phyloP scores from a whole-genome alignment of 2,888 invertebrate genomes.

The Girardia tigrina region DNA sequence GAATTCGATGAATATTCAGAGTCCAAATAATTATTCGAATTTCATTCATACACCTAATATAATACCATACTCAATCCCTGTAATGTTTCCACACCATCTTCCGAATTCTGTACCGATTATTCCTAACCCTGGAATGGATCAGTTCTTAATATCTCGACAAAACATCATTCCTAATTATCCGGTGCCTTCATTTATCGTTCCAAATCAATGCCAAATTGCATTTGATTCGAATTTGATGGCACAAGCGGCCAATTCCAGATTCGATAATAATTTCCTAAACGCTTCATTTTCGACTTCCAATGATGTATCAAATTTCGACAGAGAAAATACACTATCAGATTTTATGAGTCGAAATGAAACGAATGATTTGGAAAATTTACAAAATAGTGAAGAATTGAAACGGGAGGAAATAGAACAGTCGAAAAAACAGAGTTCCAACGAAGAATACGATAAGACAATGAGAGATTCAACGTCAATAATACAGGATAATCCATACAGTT shows the following conservation, averaged over 20 bases:
- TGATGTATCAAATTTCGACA: not conserved
- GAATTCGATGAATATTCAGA: conserved; percentile 6
- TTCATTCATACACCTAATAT: not conserved
- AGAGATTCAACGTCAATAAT: not conserved
- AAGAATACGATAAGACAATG: not conserved
- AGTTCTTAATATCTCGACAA: not conserved
- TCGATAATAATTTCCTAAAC: conserved; percentile 5
- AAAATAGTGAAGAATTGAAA: conserved; percentile 10
- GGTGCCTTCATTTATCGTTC: not conserved
- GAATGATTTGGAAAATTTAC: not conserved
- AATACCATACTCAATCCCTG: not conserved
- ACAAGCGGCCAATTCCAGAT: not conserved
- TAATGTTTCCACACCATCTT: conserved; percentile 4
- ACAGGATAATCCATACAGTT: not conserved
- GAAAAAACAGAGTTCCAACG: not conserved
- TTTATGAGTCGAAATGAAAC: not conserved
- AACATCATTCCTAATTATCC: not conserved
- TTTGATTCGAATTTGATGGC: not conserved
- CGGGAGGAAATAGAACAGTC: not conserved
- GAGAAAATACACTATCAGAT: not conserved
- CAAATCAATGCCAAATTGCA: not conserved
- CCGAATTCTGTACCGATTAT: not conserved
- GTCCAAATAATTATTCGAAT: not conserved
- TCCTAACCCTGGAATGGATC: not conserved
- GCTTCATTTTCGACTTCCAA: too few species aligned